Evolutionary conservation across 2,888 invertebrate species (phyloP).

Genomic region (Drosophila melanosoma): DNA sequence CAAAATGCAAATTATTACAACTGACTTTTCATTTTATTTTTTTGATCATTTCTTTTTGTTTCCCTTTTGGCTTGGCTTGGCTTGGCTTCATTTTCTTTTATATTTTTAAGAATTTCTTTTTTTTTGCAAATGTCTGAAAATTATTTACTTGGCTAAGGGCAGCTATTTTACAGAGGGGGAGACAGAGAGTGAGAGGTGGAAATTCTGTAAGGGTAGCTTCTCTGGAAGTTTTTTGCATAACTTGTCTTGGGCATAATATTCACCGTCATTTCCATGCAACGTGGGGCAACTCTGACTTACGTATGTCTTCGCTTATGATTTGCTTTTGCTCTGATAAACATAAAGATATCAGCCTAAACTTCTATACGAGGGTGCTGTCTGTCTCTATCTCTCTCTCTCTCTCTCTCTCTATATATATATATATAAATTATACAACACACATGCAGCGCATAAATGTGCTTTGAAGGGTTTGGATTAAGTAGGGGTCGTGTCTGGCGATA

Average conservation of each 20-base stretch:
- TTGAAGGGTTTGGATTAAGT: slow-evolving; percentile 49
- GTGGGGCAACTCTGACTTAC: slow-evolving; percentile 53
- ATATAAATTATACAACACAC: slow-evolving; percentile 46
- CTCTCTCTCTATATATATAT: too few species aligned
- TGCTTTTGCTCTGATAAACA: slow-evolving; percentile 63
- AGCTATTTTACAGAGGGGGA: slow-evolving; percentile 21
- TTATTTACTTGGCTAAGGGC: slow-evolving; percentile 69
- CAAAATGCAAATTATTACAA: slow-evolving; percentile 80
- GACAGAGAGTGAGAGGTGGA: neutral
- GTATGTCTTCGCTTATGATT: slow-evolving; percentile 70
- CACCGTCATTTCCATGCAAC: slow-evolving; percentile 20
- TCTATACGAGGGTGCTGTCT: slow-evolving; percentile 31
- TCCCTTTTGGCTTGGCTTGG: neutral
- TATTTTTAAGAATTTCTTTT: slow-evolving; percentile 4
- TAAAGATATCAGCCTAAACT: slow-evolving; percentile 59
- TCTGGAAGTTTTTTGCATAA: slow-evolving; percentile 61
- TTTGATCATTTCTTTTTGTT: slow-evolving; percentile 41
- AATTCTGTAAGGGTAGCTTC: slow-evolving; percentile 47
- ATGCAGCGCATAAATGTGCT: neutral
- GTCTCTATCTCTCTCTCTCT: slow-evolving; percentile 19
- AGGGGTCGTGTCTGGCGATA: slow-evolving; percentile 46
- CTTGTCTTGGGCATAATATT: slow-evolving; percentile 60
- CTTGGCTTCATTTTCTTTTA: slow-evolving; percentile 10
- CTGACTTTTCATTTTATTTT: slow-evolving; percentile 69
- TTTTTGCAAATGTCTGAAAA: slow-evolving; percentile 56